Evolutionary conservation across 2,888 invertebrate species (phyloP).

Genomic region (Willowsia nigromaculata): DNA sequence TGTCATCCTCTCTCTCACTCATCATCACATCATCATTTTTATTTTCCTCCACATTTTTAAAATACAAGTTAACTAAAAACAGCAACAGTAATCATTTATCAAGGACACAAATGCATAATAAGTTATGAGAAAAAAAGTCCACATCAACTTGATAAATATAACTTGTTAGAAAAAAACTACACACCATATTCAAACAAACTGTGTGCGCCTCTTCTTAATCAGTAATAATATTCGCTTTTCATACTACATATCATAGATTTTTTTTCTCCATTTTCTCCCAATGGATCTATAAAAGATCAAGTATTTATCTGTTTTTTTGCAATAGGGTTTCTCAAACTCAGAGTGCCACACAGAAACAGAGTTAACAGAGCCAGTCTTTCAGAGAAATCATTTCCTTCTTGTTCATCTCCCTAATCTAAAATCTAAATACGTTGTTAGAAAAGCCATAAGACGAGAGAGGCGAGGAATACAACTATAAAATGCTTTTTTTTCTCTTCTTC

Average conservation of each 20-base stretch:
- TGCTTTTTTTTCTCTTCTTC: not conserved
- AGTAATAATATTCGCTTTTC: not conserved
- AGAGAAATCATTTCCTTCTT: conserved; percentile 7
- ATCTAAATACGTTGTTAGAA: not conserved
- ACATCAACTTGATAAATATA: not conserved
- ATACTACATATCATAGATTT: not conserved
- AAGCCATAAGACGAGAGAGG: not conserved
- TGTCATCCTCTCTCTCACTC: conserved; percentile 24
- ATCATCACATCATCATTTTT: not conserved
- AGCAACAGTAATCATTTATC: not conserved
- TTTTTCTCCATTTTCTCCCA: not conserved
- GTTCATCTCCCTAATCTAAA: not conserved
- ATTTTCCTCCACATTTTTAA: not conserved
- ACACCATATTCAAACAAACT: not conserved
- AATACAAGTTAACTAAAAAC: not conserved
- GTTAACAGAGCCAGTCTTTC: not conserved
- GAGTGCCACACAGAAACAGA: not conserved
- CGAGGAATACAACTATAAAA: not conserved
- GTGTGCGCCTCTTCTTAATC: not conserved
- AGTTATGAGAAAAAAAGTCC: not conserved
- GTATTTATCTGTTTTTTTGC: not conserved
- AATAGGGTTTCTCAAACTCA: not conserved
- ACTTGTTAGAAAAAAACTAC: not conserved
- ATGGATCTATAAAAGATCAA: not conserved
- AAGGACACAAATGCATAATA: conserved; percentile 19